Conservation (phyloP, 2,113 vertebrate genomes). For the Ceyx margarethae region DNA sequence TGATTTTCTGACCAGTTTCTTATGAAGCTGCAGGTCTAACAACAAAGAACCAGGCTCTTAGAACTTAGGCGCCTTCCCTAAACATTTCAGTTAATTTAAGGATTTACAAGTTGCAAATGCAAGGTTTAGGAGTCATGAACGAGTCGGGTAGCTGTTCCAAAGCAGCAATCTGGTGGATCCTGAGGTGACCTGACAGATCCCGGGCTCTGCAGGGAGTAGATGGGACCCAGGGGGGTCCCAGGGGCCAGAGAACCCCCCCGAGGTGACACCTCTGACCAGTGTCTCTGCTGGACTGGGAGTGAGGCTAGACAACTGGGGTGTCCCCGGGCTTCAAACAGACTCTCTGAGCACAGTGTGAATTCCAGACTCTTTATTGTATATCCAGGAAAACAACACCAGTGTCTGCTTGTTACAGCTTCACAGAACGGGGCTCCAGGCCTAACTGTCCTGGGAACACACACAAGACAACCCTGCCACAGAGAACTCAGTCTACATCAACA, state of each 20-base stretch:
- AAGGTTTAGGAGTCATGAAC: not conserved
- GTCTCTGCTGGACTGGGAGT: not conserved
- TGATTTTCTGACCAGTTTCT: not conserved
- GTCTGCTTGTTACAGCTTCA: slow-evolving; percentile 60
- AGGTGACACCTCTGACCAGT: not conserved
- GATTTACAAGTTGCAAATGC: not conserved
- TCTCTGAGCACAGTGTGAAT: slow-evolving; percentile 43
- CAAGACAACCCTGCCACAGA: slow-evolving; percentile 37
- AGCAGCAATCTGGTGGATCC: not conserved
- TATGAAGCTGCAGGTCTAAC: not conserved
- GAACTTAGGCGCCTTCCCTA: not conserved
- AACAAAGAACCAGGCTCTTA: rapidly evolving
- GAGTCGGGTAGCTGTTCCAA: not conserved
- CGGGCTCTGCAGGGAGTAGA: not conserved
- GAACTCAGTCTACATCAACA: slow-evolving; percentile 45
- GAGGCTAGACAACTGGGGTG: not conserved
- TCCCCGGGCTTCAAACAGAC: slow-evolving; percentile 35
- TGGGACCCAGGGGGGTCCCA: no score
- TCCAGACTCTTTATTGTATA: slow-evolving; percentile 53
- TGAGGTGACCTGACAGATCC: not conserved
- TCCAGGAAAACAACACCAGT: slow-evolving; percentile 54
- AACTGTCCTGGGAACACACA: not conserved
- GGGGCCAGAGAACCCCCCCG: no score
- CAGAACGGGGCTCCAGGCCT: slow-evolving; percentile 10
- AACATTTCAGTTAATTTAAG: not conserved